Evolutionary conservation across 2,797 vertebrate species (phyloP).

Genomic region (Megalops cyprinoides): DNA sequence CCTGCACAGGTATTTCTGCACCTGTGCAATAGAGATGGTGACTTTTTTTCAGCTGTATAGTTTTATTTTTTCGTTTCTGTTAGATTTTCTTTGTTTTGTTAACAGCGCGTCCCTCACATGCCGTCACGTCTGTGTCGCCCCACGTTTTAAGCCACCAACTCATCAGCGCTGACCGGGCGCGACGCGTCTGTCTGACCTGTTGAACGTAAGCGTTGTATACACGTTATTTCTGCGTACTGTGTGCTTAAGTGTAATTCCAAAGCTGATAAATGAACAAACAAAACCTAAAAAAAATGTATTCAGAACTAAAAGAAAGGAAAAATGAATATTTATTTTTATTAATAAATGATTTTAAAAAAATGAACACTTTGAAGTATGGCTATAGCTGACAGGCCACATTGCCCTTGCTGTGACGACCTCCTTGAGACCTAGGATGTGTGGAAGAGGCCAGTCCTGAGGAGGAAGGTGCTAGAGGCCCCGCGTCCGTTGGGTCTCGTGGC

Average conservation of each 20-base stretch:
- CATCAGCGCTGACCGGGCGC: neutral
- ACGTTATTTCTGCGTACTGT: conserved; percentile 12
- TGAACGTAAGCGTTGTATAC: conserved; percentile 16
- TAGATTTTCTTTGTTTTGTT: neutral
- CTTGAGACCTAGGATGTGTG: conserved; percentile 20
- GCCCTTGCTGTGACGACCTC: conserved; percentile 20
- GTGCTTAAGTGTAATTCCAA: conserved; percentile 25
- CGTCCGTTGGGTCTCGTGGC: neutral
- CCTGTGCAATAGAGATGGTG: neutral
- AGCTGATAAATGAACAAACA: conserved; percentile 30
- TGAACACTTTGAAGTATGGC: conserved; percentile 16
- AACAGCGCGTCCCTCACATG: neutral
- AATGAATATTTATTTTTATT: conserved; percentile 44
- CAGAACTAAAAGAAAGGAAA: conserved; percentile 26
- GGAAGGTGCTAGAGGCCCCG: neutral
- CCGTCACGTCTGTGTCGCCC: neutral
- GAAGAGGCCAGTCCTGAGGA: conserved; percentile 13
- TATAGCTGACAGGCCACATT: conserved; percentile 11
- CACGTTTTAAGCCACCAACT: neutral
- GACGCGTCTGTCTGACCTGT: neutral
- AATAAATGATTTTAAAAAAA: conserved; percentile 27
- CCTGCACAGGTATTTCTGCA: neutral
- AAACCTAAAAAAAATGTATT: conserved; percentile 25
- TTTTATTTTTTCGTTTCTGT: neutral
- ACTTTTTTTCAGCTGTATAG: neutral